Evolutionary conservation across 2,888 invertebrate species (phyloP).

Genomic region (Tyria jacobaeae): DNA sequence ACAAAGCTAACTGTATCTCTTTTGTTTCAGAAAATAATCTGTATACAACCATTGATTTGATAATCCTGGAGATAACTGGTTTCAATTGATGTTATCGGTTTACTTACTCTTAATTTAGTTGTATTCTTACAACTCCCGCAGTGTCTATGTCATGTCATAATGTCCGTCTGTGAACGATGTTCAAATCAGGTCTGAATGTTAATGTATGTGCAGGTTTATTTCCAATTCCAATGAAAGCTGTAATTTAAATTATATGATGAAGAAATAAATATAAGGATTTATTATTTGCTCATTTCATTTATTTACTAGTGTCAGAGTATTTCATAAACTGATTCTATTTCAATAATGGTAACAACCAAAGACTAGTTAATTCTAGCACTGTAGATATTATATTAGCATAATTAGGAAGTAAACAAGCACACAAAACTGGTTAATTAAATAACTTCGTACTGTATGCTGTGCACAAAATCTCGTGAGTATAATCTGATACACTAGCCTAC

Average conservation of each 20-base stretch:
- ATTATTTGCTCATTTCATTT: constrained; percentile 75
- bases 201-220: constrained; percentile 74
- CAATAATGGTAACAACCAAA: constrained; percentile 29
- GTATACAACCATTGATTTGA: constrained; percentile 40
- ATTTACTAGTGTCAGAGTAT: constrained; percentile 53
- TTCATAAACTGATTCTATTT: constrained; percentile 32
- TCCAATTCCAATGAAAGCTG: constrained; percentile 75
- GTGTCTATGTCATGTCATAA: no score
- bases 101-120: constrained; percentile 51
- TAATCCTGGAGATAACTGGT: constrained; percentile 61
- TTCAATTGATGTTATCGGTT: constrained; percentile 52
- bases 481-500: constrained; percentile 62
- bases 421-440: constrained; percentile 17
- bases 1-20: constrained; percentile 13
- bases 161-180: constrained; percentile 71
- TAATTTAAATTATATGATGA: constrained; percentile 73
- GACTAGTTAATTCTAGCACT: constrained; percentile 10
- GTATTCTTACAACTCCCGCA: constrained; percentile 50
- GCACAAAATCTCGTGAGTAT: constrained; percentile 56
- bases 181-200: constrained; percentile 75
- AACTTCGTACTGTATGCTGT: constrained; percentile 35
- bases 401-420: constrained; percentile 31
- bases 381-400: constrained; percentile 11
- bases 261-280: constrained; percentile 80
- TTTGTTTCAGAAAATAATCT: constrained; percentile 78